Evolutionary conservation across 2,113 vertebrate species (phyloP).

Genomic region (Xenus cinereus): DNA sequence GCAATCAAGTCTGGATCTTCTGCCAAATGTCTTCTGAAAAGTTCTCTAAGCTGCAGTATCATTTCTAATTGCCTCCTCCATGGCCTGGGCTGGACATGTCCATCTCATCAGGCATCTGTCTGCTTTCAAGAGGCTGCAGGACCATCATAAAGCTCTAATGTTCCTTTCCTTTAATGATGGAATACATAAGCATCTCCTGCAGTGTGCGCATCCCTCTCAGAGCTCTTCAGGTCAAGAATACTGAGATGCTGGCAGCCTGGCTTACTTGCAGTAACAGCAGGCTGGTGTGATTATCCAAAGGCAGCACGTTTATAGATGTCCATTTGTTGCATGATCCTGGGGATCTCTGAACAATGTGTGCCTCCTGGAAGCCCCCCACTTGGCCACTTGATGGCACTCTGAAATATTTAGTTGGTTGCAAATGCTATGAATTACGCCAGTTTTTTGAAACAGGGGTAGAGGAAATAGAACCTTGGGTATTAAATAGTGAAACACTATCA

Average conservation of each 20-base stretch:
- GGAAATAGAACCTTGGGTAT: background rate
- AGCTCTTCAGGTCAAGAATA: background rate
- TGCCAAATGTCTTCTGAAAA: background rate
- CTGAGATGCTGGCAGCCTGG: background rate
- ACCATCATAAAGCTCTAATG: background rate
- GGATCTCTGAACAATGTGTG: background rate
- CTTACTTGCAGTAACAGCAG: background rate
- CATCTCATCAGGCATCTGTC: background rate
- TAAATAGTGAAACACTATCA: background rate
- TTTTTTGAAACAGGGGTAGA: background rate
- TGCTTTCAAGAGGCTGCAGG: background rate
- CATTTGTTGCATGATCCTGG: background rate
- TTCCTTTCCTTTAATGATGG: background rate
- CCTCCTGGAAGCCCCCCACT: background rate
- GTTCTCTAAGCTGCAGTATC: background rate
- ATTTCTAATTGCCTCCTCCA: background rate
- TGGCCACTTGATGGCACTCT: conserved; percentile 67
- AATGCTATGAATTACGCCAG: background rate
- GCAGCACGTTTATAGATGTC: background rate
- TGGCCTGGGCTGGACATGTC: background rate
- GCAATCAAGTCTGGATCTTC: background rate
- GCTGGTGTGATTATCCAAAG: background rate
- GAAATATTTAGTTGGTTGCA: conserved; percentile 33
- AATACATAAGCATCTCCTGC: background rate
- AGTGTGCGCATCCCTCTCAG: background rate